Conservation (phyloP, 2,888 invertebrate genomes). For the Mechanitis mazaeus region DNA sequence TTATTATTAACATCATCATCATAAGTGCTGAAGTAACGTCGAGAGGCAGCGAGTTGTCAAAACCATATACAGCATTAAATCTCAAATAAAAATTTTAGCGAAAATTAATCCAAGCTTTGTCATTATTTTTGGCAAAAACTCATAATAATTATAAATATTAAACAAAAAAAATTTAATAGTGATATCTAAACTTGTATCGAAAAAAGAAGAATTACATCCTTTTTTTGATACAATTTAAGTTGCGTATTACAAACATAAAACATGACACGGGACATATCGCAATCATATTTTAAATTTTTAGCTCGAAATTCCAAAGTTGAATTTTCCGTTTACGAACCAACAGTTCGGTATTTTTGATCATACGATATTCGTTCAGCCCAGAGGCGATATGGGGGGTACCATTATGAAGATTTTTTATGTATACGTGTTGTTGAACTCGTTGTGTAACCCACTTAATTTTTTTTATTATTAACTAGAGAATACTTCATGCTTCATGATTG, state of each 20-base stretch:
- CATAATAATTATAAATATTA: too few relatives aligned
- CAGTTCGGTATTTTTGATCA: conserved; percentile 3
- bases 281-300: conserved; percentile 5
- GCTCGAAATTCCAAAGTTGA: conserved; percentile 8
- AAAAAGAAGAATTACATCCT: not conserved
- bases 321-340: conserved; percentile 7
- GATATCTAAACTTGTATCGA: not conserved
- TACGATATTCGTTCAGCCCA: conserved; percentile 3
- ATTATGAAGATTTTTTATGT: conserved; percentile 3
- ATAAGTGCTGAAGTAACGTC: too few relatives aligned
- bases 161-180: too few relatives aligned
- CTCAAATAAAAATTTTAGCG: too few relatives aligned
- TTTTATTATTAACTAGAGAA: not conserved
- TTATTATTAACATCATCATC: too few relatives aligned
- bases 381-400: not conserved
- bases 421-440: not conserved
- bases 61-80: too few relatives aligned
- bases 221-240: conserved; percentile 5
- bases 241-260: conserved; percentile 5
- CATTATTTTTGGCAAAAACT: too few relatives aligned
- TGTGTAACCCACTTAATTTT: not conserved
- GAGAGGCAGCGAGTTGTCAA: too few relatives aligned
- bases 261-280: conserved; percentile 6
- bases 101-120: too few relatives aligned
- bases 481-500: not conserved